Conservation (phyloP, 2,113 vertebrate genomes). For the Pelmatolapia mariae region DNA sequence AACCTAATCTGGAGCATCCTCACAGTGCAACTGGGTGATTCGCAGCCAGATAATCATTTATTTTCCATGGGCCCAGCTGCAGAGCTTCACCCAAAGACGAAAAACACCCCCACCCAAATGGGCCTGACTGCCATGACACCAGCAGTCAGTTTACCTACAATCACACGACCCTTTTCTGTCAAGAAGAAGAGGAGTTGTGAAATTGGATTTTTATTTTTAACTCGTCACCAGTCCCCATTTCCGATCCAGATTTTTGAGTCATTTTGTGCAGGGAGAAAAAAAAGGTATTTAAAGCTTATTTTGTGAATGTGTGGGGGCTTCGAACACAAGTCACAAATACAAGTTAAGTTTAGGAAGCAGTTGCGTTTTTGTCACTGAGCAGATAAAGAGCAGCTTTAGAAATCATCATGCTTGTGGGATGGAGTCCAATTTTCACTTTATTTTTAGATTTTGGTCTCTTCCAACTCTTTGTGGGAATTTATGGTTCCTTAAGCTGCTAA, state of each 20-base stretch:
- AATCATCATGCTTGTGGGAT: background rate
- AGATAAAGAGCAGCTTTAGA: background rate
- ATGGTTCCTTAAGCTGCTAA: background rate
- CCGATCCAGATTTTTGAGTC: background rate
- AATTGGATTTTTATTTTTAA: constrained; percentile 26
- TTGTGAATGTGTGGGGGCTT: background rate
- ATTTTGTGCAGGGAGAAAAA: background rate
- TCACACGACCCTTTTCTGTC: constrained; percentile 17
- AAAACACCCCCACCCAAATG: background rate
- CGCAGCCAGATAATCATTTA: constrained; percentile 19
- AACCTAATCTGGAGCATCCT: background rate
- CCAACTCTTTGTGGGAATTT: background rate
- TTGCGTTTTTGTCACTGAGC: background rate
- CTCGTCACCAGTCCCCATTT: background rate
- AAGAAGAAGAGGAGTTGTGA: background rate
- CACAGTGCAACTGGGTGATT: background rate
- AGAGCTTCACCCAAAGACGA: constrained; percentile 4
- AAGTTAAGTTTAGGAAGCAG: background rate
- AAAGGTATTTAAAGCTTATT: background rate
- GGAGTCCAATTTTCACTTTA: background rate
- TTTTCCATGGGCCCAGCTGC: constrained; percentile 33
- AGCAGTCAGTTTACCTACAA: constrained; percentile 37
- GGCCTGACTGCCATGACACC: constrained; percentile 40
- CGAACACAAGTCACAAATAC: background rate
- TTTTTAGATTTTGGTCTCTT: background rate